Evolutionary conservation across 2,113 vertebrate genomes (phyloP), one percentile per base, ranked within the genome.

Genomic region (Nettapus auritus): DNA sequence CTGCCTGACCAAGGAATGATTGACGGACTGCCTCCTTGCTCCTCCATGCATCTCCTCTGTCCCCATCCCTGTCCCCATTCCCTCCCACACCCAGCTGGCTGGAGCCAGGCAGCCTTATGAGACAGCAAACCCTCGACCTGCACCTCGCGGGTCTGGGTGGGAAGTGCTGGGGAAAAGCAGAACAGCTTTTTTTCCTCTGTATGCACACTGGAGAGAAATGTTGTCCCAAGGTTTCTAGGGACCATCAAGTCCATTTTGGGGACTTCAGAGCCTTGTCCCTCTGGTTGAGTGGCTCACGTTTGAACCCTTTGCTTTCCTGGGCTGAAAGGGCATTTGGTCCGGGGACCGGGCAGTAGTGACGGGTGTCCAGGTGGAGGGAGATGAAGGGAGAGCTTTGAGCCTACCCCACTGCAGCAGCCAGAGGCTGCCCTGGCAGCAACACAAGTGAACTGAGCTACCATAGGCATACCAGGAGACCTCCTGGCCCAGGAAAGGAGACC

Each of bases 1-100:
- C 83, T 98, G 98, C 98, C 97, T 98, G 98, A 96, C 17, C 97
- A 62, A 96, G 96, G 97, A 97, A 97, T 97, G 98, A 97, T 86
- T 98, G 95, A 98, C 95, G 98, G 94, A 98, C 97, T 98, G 98
- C 97, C 97, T 97, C 96, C 97, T 97, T 94, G 97, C 5, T 79
- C 96, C 93, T 82, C 28, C 9, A 18, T 46, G 94, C 97, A 95
- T 95, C 92, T 82, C 86, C 10, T 20, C 93, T 10, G 52, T 75
- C 90, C 95, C 93, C 2, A 4, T 79, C 91, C 95, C 94, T 3
- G 3, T 79, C 91, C 95, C 94, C 3, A 3, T 79, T 91, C 94
- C 50, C 95, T 94, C 96, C 93, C 42, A 62, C 92, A 59, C 78
- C 96, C 77, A 82, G 84, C 93, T 93, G 94, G 91, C 96, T 94